Evolutionary conservation across 2,113 vertebrate genomes (phyloP), one percentile per base, ranked within the genome.

Genomic region (Bubo bubo): DNA sequence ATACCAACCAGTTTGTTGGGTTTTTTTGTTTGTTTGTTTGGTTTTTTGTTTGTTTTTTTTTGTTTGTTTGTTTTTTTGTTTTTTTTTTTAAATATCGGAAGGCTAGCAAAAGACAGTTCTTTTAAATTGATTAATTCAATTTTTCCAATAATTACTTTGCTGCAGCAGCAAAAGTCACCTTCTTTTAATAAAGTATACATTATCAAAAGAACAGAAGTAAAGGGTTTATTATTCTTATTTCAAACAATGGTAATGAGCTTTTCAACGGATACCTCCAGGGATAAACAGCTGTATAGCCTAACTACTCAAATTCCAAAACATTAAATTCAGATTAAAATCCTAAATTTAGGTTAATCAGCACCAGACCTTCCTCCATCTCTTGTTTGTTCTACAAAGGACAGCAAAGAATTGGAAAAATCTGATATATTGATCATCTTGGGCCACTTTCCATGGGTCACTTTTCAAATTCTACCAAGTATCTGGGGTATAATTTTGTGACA

Each of bases 221-320:
- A 84, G 63, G 93, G 56, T 90, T 74, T 84, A 93, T 88, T 77
- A 86, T 71, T 84, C 47, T 92, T 23, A 49, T 56, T 97, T 59
- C 72, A 64, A 95, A 90, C 94, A 97, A 95, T 93, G 19, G 59
- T 75, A 95, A 86, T 72, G 74, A 96, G 74, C 45, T 96, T 95
- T 95, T 92, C 82, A 95, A 71, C 4, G 30, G 88, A 71, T 88
- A 91, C 86, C 96, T 95, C 88, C 88, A 84, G 92, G 95, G 88
- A 77, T 92, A 95, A 96, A 96, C 88, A 96, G 72, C 70, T 86
- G 59, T 80, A 75, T 4, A 90, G 60, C 56, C 60, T 28, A 86
- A 89, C 76, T 72, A 50, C 76, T 88, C 73, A 17, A 71, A 91
- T 85, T 79, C 72, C 91, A 93, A 30, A 82, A 30, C 79, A 97